phyloP scores from a whole-genome alignment of 30 jellyfish, hydroid and myxozoan genomes.

The Clytia hemisphaerica region DNA sequence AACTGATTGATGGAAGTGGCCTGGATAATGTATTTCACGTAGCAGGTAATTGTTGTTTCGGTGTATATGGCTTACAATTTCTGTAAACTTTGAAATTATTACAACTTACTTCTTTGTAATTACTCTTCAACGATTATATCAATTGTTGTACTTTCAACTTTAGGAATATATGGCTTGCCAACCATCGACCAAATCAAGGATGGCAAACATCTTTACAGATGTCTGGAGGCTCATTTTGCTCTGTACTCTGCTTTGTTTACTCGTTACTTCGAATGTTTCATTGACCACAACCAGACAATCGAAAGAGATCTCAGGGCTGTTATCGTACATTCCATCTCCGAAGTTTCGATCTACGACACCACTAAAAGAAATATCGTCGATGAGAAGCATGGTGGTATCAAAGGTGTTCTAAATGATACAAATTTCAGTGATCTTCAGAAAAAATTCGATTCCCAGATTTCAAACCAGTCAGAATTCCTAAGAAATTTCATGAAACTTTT shows the following conservation, averaged over 20 bases:
- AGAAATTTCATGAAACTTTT: no score
- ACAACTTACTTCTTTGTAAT: not conserved
- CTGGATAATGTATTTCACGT: not conserved
- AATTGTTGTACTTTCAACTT: no score
- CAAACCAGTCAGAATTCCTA: no score
- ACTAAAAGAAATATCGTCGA: no score
- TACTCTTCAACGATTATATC: no score
- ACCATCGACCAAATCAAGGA: slow-evolving; percentile 1
- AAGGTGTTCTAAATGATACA: no score
- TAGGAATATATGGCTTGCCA: not conserved
- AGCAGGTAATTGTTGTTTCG: slow-evolving; percentile 2
- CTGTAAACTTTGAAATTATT: no score
- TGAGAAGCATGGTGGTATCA: no score
- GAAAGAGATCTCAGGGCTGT: not conserved
- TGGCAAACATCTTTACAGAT: slow-evolving; percentile 9
- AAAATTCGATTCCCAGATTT: no score
- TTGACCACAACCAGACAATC: not conserved
- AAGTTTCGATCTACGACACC: not conserved
- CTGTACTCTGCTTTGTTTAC: not conserved
- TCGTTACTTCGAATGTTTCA: not conserved
- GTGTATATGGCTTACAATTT: no score
- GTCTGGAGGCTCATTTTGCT: slow-evolving; percentile 1
- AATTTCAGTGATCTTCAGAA: no score
- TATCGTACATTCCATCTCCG: not conserved
- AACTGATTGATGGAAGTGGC: slow-evolving; percentile 11